Conservation (phyloP, 2,113 vertebrate species). For the Dendropsophus ebraccatus region DNA sequence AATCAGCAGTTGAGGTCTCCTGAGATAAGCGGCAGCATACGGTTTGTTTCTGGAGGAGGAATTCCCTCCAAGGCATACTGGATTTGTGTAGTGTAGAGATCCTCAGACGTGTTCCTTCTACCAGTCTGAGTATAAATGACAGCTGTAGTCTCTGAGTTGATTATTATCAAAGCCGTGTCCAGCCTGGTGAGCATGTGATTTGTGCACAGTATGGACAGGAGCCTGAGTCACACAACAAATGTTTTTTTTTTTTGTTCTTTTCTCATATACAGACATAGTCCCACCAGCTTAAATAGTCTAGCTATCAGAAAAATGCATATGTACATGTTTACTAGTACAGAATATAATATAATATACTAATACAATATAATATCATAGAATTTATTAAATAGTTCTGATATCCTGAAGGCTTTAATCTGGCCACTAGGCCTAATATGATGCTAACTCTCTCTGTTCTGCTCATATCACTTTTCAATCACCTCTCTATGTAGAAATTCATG, state of each 20-base stretch:
- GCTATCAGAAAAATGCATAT: too few relatives aligned
- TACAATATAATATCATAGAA: too few relatives aligned
- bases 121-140: neutral
- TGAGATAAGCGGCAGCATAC: neutral
- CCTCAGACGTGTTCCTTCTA: neutral
- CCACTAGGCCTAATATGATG: too few relatives aligned
- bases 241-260: neutral
- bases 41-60: neutral
- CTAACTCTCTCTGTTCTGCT: too few relatives aligned
- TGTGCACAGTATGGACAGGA: neutral
- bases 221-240: neutral
- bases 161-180: neutral
- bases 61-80: neutral
- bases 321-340: too few relatives aligned
- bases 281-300: too few relatives aligned
- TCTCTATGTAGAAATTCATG: too few relatives aligned
- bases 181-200: slow-evolving; percentile 1
- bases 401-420: too few relatives aligned
- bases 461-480: too few relatives aligned
- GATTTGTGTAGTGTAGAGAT: neutral
- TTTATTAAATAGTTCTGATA: too few relatives aligned
- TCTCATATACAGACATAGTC: neutral
- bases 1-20: neutral
- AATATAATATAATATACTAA: too few relatives aligned
- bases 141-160: neutral